These are phyloP conservation scores for Augochlora pura DNA, from an alignment of 1,140 invertebrate genomes.

Conservation along the genomic window DNA sequence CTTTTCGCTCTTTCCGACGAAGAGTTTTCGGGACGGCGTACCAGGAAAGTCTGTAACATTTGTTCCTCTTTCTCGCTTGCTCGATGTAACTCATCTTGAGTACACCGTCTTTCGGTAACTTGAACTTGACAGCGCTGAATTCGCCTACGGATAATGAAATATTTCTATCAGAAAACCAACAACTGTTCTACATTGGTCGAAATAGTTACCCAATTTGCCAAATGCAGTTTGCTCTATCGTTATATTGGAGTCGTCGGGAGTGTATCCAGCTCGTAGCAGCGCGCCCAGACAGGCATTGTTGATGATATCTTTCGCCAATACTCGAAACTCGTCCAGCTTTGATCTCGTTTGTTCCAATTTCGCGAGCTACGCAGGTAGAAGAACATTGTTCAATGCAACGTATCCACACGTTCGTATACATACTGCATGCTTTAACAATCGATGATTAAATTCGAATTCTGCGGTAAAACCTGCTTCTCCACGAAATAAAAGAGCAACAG, in stretches of 20 bases:
- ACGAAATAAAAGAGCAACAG: constrained; percentile 85
- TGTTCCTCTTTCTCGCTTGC: constrained; percentile 88
- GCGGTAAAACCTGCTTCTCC: constrained; percentile 82
- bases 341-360: constrained; percentile 80
- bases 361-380: constrained; percentile 11
- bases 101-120: constrained; percentile 72
- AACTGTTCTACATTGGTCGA: too few species aligned
- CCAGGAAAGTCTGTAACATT: constrained; percentile 86
- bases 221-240: constrained; percentile 71
- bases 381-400: background rate
- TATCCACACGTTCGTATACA: too few species aligned
- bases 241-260: constrained; percentile 84
- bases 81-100: constrained; percentile 90
- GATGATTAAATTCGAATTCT: background rate
- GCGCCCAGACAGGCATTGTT: constrained; percentile 86
- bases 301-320: constrained; percentile 83
- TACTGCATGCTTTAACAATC: background rate
- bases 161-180: background rate
- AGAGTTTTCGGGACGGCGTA: constrained; percentile 67
- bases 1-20: too few species aligned
- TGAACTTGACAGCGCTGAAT: constrained; percentile 65
- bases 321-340: constrained; percentile 83
- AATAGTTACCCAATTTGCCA: constrained; percentile 67
- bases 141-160: background rate
- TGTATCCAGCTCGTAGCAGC: constrained; percentile 87